Evolutionary conservation across 2,888 invertebrate species (phyloP).

Genomic region (Acanthacorydalis orientalis): DNA sequence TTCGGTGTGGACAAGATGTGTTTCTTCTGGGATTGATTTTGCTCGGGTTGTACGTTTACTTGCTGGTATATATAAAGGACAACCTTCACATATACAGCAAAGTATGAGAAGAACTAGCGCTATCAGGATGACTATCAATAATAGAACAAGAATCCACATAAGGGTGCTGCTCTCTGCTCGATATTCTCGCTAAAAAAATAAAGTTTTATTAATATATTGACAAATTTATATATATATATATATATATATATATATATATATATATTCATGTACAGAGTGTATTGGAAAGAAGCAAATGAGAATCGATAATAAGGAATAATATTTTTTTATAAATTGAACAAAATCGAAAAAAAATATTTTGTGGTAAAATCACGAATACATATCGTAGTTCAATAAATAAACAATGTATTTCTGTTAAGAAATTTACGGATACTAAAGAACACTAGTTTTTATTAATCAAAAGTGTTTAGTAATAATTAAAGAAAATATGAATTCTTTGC

Average conservation of each 20-base stretch:
- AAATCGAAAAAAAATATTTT: too few species aligned
- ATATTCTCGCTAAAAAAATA: conserved; percentile 43
- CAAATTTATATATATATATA: background rate
- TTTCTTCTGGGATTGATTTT: conserved; percentile 57
- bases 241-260: background rate
- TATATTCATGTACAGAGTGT: background rate
- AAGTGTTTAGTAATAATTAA: too few species aligned
- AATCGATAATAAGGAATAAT: too few species aligned
- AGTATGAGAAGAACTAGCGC: conserved; percentile 54
- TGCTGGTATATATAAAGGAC: conserved; percentile 65
- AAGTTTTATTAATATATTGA: conserved; percentile 2
- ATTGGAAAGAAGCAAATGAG: too few species aligned
- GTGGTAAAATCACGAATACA: too few species aligned
- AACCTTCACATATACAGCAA: conserved; percentile 72
- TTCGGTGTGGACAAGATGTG: conserved; percentile 56
- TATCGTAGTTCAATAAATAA: too few species aligned
- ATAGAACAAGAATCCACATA: conserved; percentile 57
- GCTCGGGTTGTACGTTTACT: conserved; percentile 60
- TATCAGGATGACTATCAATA: conserved; percentile 57
- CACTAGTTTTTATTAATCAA: too few species aligned
- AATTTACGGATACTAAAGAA: too few species aligned
- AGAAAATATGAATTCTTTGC: too few species aligned
- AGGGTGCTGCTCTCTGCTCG: conserved; percentile 54
- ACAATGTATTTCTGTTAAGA: too few species aligned
- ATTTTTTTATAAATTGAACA: too few species aligned